phyloP scores from a whole-genome alignment of 1,140 invertebrate species.

The Drosophila sproati region DNA sequence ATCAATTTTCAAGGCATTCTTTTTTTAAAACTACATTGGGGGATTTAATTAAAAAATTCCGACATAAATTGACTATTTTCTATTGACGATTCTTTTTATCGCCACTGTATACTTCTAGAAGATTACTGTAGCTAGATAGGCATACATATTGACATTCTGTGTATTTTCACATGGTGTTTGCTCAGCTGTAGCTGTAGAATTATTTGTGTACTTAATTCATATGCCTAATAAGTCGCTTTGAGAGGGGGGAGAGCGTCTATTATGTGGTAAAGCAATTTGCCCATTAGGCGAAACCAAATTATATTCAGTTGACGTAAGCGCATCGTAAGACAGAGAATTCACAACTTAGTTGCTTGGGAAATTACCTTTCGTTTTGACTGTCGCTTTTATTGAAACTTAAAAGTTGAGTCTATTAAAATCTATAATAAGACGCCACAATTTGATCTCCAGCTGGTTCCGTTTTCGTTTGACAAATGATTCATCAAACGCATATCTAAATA shows the following conservation, averaged over 20 bases:
- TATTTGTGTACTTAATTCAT: slow-evolving; percentile 14
- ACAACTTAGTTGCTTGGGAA: slow-evolving; percentile 33
- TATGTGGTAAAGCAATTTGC: slow-evolving; percentile 24
- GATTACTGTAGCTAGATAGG: not conserved
- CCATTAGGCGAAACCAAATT: slow-evolving; percentile 44
- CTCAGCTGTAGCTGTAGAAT: slow-evolving; percentile 54
- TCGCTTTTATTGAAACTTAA: slow-evolving; percentile 32
- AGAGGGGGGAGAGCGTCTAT: not conserved
- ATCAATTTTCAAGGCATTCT: no score
- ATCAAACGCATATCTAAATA: slow-evolving; percentile 20
- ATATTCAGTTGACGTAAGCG: slow-evolving; percentile 46
- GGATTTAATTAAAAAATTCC: no score
- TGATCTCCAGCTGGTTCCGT: not conserved
- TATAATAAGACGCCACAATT: not conserved
- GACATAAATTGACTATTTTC: no score
- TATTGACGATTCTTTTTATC: no score
- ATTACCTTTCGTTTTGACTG: slow-evolving; percentile 29
- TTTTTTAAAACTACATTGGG: no score
- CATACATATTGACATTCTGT: not conserved
- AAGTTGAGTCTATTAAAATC: slow-evolving; percentile 29
- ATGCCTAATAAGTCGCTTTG: slow-evolving; percentile 2
- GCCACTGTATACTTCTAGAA: not conserved
- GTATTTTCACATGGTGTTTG: slow-evolving; percentile 32
- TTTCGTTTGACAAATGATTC: slow-evolving; percentile 53
- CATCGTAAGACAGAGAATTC: slow-evolving; percentile 11